phyloP scores from a whole-genome alignment of 2,888 invertebrate species.

The Papilio gigon region DNA sequence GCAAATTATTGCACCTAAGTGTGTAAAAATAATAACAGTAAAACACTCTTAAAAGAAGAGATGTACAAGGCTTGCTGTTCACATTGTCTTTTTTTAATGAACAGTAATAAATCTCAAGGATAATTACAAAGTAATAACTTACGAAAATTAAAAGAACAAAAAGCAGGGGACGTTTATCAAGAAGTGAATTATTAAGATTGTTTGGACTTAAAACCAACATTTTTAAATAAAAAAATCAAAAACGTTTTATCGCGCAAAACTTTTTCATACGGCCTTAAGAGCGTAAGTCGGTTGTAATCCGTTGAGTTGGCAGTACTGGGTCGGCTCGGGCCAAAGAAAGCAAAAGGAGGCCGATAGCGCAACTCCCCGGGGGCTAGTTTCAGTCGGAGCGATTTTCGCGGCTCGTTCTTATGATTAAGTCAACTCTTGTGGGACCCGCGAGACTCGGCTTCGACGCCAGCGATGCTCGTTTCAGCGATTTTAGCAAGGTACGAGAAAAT shows the following conservation, averaged over 20 bases:
- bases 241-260: slow-evolving; percentile 61
- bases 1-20: too few relatives aligned
- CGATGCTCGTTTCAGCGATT: slow-evolving; percentile 54
- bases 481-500: slow-evolving; percentile 52
- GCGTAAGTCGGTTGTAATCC: slow-evolving; percentile 66
- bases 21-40: too few relatives aligned
- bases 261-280: slow-evolving; percentile 59
- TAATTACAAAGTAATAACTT: not conserved
- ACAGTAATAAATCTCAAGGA: not conserved
- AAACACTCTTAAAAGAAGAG: too few relatives aligned
- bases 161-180: slow-evolving; percentile 5
- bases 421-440: slow-evolving; percentile 72
- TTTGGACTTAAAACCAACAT: slow-evolving; percentile 49
- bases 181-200: slow-evolving; percentile 21
- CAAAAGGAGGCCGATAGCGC: slow-evolving; percentile 68
- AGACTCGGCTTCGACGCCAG: slow-evolving; percentile 52
- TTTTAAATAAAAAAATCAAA: slow-evolving; percentile 59
- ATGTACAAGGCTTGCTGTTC: too few relatives aligned
- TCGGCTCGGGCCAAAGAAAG: slow-evolving; percentile 54
- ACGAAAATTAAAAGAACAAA: not conserved
- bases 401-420: slow-evolving; percentile 80
- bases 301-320: slow-evolving; percentile 57
- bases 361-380: slow-evolving; percentile 75
- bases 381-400: slow-evolving; percentile 75
- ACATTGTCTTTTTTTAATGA: too few relatives aligned